These are phyloP conservation scores for Phania funesta DNA, from an alignment of 2,888 invertebrate species.

Conservation along the genomic window DNA sequence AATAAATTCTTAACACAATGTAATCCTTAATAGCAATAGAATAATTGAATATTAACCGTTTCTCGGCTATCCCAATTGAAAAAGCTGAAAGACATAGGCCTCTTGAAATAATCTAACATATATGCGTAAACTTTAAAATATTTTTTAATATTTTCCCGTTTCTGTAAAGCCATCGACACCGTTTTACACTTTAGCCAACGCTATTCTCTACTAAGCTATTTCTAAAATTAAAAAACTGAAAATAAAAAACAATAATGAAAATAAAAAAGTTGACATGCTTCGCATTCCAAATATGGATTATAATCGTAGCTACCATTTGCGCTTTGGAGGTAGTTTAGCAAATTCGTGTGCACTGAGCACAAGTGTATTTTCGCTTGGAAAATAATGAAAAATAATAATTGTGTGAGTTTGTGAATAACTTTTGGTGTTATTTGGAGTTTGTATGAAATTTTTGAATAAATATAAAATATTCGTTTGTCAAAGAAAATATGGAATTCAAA, in stretches of 20 bases:
- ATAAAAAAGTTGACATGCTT: slow-evolving; percentile 54
- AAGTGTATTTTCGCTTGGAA: slow-evolving; percentile 14
- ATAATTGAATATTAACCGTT: too few species aligned
- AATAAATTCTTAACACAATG: too few species aligned
- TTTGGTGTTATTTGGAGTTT: neutral
- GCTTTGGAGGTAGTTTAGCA: slow-evolving; percentile 40
- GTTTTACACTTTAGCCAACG: slow-evolving; percentile 8
- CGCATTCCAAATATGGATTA: slow-evolving; percentile 53
- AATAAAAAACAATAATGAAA: slow-evolving; percentile 18
- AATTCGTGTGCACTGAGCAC: slow-evolving; percentile 38
- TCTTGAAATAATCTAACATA: too few species aligned
- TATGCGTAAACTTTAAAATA: too few species aligned
- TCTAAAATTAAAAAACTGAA: slow-evolving; percentile 50
- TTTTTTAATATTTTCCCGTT: neutral
- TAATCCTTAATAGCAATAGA: too few species aligned
- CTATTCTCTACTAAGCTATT: slow-evolving; percentile 34
- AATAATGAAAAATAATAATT: neutral
- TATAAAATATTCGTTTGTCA: neutral
- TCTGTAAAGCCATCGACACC: neutral
- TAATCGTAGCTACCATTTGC: slow-evolving; percentile 37
- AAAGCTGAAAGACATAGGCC: too few species aligned
- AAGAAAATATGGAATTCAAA: neutral
- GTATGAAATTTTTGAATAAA: neutral
- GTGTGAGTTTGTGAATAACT: slow-evolving; percentile 5
- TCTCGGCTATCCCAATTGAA: too few species aligned